A percentile compares a stretch with the other conserved stretches of the same genome.
These are phyloP conservation scores for Poecilia gillii DNA, from an alignment of 2,797 vertebrate genomes.

Conservation along the genomic window DNA sequence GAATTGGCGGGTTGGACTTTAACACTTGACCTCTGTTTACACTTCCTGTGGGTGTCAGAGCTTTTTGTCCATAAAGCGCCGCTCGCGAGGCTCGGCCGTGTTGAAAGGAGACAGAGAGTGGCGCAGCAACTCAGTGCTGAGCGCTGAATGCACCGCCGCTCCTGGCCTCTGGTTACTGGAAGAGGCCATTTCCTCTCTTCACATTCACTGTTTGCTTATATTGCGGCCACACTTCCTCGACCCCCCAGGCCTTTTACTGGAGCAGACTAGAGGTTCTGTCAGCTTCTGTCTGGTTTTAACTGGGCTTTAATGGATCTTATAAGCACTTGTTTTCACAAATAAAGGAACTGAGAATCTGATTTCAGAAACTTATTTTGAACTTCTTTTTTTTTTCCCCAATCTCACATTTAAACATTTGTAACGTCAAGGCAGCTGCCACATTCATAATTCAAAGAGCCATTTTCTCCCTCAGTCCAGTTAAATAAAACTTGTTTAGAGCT, in stretches of 20 bases:
- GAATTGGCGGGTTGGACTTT: constrained; percentile 85
- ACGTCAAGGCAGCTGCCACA: no score
- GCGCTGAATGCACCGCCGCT: constrained; percentile 67
- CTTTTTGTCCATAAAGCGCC: constrained; percentile 69
- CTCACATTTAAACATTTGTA: neutral
- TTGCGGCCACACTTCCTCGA: constrained; percentile 66
- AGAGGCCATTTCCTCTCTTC: constrained; percentile 69
- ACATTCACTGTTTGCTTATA: constrained; percentile 76
- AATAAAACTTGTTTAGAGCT: no score
- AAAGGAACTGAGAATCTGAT: no score
- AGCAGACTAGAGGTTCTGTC: constrained; percentile 26
- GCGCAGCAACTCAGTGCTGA: constrained; percentile 39
- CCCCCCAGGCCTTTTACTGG: constrained; percentile 37
- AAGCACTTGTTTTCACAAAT: neutral
- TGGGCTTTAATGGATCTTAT: constrained; percentile 9
- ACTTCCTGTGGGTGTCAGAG: constrained; percentile 81
- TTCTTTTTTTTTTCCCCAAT: neutral
- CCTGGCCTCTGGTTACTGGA: constrained; percentile 54
- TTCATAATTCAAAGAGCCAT: no score
- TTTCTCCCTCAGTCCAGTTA: no score
- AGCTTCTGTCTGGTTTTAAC: constrained; percentile 13
- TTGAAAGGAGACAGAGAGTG: constrained; percentile 46
- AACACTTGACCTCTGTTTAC: constrained; percentile 85
- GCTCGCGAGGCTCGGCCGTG: constrained; percentile 34
- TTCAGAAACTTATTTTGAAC: neutral